Evolutionary conservation across 2,888 invertebrate genomes (phyloP), one percentile per base, ranked within the genome.

Genomic region (Xanthorhoe spadicearia): DNA sequence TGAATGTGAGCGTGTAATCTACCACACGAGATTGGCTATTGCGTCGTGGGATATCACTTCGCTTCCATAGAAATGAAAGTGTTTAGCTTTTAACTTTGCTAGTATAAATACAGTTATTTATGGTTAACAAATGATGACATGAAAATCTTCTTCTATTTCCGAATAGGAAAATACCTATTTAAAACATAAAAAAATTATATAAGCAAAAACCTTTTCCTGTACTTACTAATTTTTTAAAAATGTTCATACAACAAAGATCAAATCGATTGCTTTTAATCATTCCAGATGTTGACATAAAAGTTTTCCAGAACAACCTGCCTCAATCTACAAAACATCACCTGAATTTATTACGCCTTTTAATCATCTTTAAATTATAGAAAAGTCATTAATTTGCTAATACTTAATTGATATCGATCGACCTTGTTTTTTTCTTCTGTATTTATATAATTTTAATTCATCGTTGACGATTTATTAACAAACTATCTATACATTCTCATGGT

Each of bases 51-150:
- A 60, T 68, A 70, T 72, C 61, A 60, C 64, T 64, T 72, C 59
- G 64, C 64, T 64, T 69, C 71, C 62, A 53, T 58, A 56, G 68
- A 72, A 72, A 65, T 57, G 57, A 67, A 69, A 75, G 64, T 53
- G 62, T 59, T 61, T 46, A 54, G 43, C 59, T 56, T 51, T 55
- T 46, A 55, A 64, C 56, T 70, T 61, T 51, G 52, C 38, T 56
- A 38, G 35, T 38, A 43, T 61, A 53, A 61, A 53, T 28, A 46
- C 49, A 15, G 38, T 38, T 38, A 38, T 32, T 32, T 32, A 32
- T 32, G 38, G 10, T 13, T 43, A 2, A 43, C 13, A 3, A n/a
- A n/a, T n/a, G n/a, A n/a, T n/a, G n/a, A n/a, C n/a, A n/a, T n/a
- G n/a, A n/a, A n/a, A n/a, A n/a, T n/a, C n/a, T n/a, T n/a, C n/a